Percentiles rank a stretch among this genome's conserved stretches.
These are phyloP conservation scores for Thinocorus orbignyianus DNA, from an alignment of 2,113 vertebrate species.

Conservation along the genomic window DNA sequence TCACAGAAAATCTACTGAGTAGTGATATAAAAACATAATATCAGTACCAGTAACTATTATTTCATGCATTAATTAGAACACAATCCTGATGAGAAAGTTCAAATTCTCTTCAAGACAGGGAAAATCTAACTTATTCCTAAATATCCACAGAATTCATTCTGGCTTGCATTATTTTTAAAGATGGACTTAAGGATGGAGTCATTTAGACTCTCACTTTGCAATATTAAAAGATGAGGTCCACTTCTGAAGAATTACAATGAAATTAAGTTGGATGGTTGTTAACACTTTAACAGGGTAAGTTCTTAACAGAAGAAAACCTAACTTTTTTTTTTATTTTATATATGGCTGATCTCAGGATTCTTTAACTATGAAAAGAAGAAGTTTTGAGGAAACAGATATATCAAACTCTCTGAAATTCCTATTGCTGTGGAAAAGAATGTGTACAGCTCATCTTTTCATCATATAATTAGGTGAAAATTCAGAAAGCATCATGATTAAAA, in stretches of 20 bases:
- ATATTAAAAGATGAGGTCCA: background rate
- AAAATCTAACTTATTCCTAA: background rate
- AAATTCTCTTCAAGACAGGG: background rate
- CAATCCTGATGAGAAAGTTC: background rate
- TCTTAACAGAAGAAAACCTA: background rate
- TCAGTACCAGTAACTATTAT: background rate
- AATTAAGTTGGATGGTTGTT: background rate
- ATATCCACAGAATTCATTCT: background rate
- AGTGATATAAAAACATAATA: slow-evolving; percentile 17
- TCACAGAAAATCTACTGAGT: background rate
- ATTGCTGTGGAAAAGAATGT: background rate
- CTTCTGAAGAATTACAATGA: background rate
- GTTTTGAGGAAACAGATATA: background rate
- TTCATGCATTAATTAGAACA: background rate
- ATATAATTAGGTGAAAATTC: background rate
- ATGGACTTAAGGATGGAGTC: background rate
- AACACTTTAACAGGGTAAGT: background rate
- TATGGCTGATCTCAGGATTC: background rate
- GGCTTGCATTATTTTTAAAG: background rate
- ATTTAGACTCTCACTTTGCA: background rate
- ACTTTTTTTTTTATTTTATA: background rate
- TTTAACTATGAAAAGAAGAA: background rate
- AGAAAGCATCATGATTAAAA: background rate
- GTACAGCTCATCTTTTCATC: background rate
- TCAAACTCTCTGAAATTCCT: background rate